phyloP scores from a whole-genome alignment of 2,113 vertebrate genomes.

The Zosterops lateralis region DNA sequence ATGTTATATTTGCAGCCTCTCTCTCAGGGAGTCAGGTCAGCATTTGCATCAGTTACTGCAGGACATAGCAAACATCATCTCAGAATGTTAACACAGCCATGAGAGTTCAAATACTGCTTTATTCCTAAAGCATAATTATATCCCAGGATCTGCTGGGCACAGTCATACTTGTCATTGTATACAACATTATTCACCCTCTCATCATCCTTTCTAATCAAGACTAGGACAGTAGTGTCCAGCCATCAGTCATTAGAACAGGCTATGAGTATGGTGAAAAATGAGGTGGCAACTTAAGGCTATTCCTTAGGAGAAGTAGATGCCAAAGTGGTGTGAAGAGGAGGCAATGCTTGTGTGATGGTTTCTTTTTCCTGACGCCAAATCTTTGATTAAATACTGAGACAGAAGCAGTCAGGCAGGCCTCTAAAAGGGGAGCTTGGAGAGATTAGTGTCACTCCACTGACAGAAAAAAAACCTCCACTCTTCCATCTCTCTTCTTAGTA shows the following conservation, averaged over 20 bases:
- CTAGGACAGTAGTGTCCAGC: background rate
- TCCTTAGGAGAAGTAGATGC: background rate
- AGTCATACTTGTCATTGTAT: background rate
- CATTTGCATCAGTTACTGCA: background rate
- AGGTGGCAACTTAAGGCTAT: background rate
- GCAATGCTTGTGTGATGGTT: background rate
- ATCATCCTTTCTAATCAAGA: background rate
- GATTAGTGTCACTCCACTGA: background rate
- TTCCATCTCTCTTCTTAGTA: background rate
- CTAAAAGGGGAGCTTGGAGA: background rate
- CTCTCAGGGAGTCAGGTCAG: background rate
- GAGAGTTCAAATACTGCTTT: background rate
- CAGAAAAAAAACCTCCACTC: background rate
- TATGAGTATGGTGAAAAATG: background rate
- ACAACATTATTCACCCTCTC: background rate
- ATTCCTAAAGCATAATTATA: background rate
- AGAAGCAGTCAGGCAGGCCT: background rate
- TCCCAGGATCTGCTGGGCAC: rapidly evolving
- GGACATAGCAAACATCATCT: background rate
- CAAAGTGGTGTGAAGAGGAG: background rate
- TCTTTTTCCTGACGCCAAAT: background rate
- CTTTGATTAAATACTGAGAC: background rate
- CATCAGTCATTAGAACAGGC: background rate
- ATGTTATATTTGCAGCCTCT: background rate
- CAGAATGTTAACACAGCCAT: background rate